Evolutionary conservation across 2,113 vertebrate genomes (phyloP), one percentile per base, ranked within the genome.

Genomic region (Sapajus apella): DNA sequence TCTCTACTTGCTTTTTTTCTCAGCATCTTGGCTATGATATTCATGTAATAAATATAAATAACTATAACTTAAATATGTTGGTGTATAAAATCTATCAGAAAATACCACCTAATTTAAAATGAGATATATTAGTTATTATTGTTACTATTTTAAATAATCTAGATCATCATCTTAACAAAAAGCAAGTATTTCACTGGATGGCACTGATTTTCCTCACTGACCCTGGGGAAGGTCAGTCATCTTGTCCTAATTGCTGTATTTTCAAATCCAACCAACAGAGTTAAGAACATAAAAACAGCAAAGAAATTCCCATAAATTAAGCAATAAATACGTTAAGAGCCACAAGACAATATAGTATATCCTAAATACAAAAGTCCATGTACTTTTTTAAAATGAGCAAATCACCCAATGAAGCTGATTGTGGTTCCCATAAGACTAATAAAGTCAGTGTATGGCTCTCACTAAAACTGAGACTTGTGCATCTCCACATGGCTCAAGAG

Each of bases 361-460:
- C 43, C 72, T 96, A 8, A 96, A 90, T 73, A 76, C 37, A 43
- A 90, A 97, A 88, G 32, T 87, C 87, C 35, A 68, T 61, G 90
- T 87, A 76, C 90, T 94, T 96, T 77, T 90, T 87, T 85, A 92
- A 81, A 92, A 92, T 43, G 92, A 95, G 50, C 79, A 93, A 87
- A 80, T 55, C 37, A 72, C 75, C 43, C 37, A 27, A 3, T 14
- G 47, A 85, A 93, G 27, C 87, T 58, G 56, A 96, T 70, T 88
- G 52, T 73, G 8, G 3, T 14, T 92, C 91, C 84, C 89, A 8
- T 0, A 4, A 82, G 84, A 23, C 47, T 3, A 88, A 94, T 95
- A 43, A 87, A 84, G 43, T 40, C 55, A 14, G 12, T 16, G 35
- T 1, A 35, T 23, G 35, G 35, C 52, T 85, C 23, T 88, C 30